Conservation (phyloP, 1,140 invertebrate species). For the Hylyphantes graminicola region DNA sequence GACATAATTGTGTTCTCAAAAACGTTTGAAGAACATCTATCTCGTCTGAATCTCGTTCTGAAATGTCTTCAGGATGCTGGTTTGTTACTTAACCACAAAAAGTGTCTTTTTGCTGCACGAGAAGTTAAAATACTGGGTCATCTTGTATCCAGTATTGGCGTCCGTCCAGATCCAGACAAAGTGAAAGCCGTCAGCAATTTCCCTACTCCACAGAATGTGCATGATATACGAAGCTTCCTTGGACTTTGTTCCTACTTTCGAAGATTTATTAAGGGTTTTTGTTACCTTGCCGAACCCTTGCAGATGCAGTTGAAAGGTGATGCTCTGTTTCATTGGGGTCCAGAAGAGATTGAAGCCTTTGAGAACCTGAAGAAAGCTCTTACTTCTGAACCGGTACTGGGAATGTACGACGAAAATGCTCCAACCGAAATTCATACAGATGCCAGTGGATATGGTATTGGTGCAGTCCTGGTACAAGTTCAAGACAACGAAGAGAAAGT, state of each 20-base stretch:
- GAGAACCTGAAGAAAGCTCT: background rate
- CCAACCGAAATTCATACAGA: background rate
- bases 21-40: slow-evolving; percentile 31
- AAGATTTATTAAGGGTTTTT: slow-evolving; percentile 22
- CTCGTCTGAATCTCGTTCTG: slow-evolving; percentile 8
- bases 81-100: background rate
- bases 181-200: background rate
- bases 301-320: background rate
- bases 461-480: background rate
- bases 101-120: slow-evolving; percentile 22
- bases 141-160: slow-evolving; percentile 8
- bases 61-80: slow-evolving; percentile 9
- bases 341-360: no score
- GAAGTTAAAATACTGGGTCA: slow-evolving; percentile 14
- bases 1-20: slow-evolving; percentile 62
- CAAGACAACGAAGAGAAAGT: no score
- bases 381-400: background rate
- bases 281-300: background rate
- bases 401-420: background rate
- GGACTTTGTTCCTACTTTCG: slow-evolving; percentile 19
- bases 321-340: no score
- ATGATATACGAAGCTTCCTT: slow-evolving; percentile 34
- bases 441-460: slow-evolving; percentile 13
- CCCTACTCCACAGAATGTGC: slow-evolving; percentile 7
- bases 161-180: slow-evolving; percentile 12